phyloP scores from a whole-genome alignment of 1,140 invertebrate species.

The Laodelphax striatellus region DNA sequence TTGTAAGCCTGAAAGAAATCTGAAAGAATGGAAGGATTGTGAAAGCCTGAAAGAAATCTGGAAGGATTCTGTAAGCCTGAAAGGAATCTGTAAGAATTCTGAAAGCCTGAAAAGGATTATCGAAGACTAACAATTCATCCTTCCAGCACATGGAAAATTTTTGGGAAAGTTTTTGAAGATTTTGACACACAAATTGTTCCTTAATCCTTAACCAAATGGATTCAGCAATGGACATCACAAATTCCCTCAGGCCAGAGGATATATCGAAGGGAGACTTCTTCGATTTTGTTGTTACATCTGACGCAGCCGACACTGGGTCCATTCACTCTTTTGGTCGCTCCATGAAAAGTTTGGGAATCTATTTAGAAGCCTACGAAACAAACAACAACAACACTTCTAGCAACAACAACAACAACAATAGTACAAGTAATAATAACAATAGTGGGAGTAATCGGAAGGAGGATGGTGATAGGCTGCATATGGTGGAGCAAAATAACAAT shows the following conservation, averaged over 20 bases:
- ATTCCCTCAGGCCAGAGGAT: constrained; percentile 11
- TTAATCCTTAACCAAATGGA: too few species aligned
- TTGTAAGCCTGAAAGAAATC: too few species aligned
- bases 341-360: constrained; percentile 19
- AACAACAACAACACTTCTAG: constrained; percentile 42
- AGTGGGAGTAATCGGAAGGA: neutral
- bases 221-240: constrained; percentile 10
- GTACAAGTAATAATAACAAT: constrained; percentile 1
- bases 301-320: constrained; percentile 8
- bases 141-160: too few species aligned
- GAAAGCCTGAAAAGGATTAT: too few species aligned
- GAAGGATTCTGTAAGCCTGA: too few species aligned
- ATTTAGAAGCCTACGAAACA: constrained; percentile 41
- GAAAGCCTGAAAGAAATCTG: too few species aligned
- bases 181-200: too few species aligned
- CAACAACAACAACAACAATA: constrained; percentile 4
- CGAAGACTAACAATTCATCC: too few species aligned
- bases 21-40: too few species aligned
- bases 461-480: neutral
- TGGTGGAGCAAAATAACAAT: constrained; percentile 13
- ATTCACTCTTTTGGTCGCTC: constrained; percentile 12
- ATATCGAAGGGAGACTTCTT: constrained; percentile 67
- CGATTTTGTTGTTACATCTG: constrained; percentile 68
- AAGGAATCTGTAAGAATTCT: too few species aligned
- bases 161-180: too few species aligned